Base-by-base conservation (phyloP, 1,140 invertebrate genomes). In the Drosophila ohnishii region DNA sequence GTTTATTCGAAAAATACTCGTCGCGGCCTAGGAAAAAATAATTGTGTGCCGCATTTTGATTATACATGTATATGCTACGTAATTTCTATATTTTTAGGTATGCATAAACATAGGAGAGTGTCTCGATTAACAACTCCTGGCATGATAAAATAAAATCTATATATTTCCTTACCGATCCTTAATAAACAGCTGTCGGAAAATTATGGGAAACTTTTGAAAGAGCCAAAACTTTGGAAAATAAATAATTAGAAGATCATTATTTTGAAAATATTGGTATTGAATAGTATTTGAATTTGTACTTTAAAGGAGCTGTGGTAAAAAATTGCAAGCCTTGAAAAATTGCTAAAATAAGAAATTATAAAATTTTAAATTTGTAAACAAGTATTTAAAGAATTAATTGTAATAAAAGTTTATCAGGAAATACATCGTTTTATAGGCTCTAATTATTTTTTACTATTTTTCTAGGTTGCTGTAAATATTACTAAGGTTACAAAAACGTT, bases 11-110 rank as follows among this genome's bases (percentile, higher is more conserved):
- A 45, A 53, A 53, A 37, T 53, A 53, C 51, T 53, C 32, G 51
- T 37, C 19, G 11, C 32, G 35, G 51, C 13, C 51, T 53, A 53
- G 32, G 51, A 53, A 37, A 37, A 69, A 72, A 45, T 73, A 73
- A 73, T 73, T 73, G 34, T 61, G 40, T 56, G 16, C 37, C 63
- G 51, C 51, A 50, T 40, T 71, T 47, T 71, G 34, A 70, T 44
- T 58, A 50, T 74, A 67, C 64, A 83, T 78, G 60, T 70, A 57
- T 70, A 47, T 35, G 47, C 22, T 28, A 28, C 22, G 19, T 39
- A 53, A 56, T 60, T 32, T 74, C 34, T 59, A 16, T 82, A 66
- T 56, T 82, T 84, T 22, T 58, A 84, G 65, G 75, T 82, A 84
- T 32, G 30, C 32, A 22, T 53, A 37, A 53, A 22, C 50, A 35